Evolutionary conservation across 1,140 invertebrate genomes (phyloP).

Genomic region (Nasonia giraulti): DNA sequence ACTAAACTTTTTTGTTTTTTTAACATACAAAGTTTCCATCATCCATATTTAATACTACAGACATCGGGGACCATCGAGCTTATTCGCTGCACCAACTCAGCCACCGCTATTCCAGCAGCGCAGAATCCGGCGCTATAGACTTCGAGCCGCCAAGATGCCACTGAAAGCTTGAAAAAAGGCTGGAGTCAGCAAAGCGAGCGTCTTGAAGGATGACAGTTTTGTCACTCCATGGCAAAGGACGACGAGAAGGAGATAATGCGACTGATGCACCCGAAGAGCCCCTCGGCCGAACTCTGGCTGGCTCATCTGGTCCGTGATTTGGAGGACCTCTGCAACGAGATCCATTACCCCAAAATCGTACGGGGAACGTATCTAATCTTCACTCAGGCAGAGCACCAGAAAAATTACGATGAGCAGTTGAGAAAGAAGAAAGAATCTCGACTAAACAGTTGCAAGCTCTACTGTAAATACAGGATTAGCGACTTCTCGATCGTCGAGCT

Average conservation of each 20-base stretch:
- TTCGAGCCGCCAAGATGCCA: neutral
- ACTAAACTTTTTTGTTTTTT: neutral
- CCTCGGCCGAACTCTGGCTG: neutral
- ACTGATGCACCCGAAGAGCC: neutral
- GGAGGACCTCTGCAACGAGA: constrained; percentile 67
- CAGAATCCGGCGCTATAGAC: neutral
- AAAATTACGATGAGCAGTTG: neutral
- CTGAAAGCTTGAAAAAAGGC: too few species aligned
- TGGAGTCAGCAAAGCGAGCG: too few species aligned
- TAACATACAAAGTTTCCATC: too few species aligned
- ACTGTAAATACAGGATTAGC: constrained; percentile 75
- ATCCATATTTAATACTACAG: neutral
- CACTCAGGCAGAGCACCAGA: neutral
- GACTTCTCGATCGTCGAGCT: constrained; percentile 85
- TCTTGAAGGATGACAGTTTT: too few species aligned
- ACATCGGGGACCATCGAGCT: neutral
- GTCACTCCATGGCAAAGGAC: too few species aligned
- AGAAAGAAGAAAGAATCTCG: constrained; percentile 34
- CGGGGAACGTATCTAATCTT: neutral
- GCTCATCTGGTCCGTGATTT: constrained; percentile 69
- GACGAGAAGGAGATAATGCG: too few species aligned
- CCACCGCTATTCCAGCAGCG: neutral
- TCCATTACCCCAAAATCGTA: constrained; percentile 56
- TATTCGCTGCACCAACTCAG: too few species aligned
- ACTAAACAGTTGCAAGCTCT: constrained; percentile 3